A percentile compares a stretch with the other conserved stretches of the same genome.
These are phyloP conservation scores for Drosophila sproati DNA, from an alignment of 1,140 invertebrate genomes.

Conservation along the genomic window DNA sequence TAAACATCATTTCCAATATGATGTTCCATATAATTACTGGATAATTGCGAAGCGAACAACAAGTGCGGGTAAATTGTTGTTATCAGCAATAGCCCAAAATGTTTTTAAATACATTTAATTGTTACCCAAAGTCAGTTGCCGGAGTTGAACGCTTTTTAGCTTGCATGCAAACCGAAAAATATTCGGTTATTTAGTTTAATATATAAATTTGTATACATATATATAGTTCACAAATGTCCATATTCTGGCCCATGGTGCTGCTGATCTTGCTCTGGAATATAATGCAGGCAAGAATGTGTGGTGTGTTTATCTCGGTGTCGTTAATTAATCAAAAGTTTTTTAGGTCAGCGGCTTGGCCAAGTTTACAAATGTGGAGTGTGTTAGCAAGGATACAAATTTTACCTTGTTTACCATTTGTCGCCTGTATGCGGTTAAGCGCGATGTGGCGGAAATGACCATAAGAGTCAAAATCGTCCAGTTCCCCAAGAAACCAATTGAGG, in stretches of 20 bases:
- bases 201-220: not conserved
- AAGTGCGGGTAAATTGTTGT: conserved; percentile 17
- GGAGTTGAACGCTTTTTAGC: not conserved
- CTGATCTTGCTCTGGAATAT: conserved; percentile 40
- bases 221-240: conserved; percentile 26
- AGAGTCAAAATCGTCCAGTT: conserved; percentile 36
- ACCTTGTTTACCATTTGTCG: conserved; percentile 56
- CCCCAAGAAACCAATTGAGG: conserved; percentile 52
- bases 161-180: conserved; percentile 7
- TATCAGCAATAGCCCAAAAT: conserved; percentile 1
- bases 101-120: conserved; percentile 5
- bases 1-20: conserved; percentile 24
- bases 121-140: conserved; percentile 4
- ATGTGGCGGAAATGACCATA: conserved; percentile 68
- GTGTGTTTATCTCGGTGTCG: not conserved
- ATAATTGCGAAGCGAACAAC: conserved; percentile 22
- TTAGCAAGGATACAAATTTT: conserved; percentile 49
- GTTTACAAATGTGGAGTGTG: conserved; percentile 72
- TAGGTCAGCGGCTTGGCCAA: conserved; percentile 61
- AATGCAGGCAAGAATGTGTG: conserved; percentile 51
- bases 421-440: conserved; percentile 68
- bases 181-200: not conserved
- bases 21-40: conserved; percentile 33
- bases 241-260: conserved; percentile 21
- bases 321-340: not conserved